Base-by-base conservation (phyloP, 2,888 invertebrate genomes). In the Morinoia aosen region DNA sequence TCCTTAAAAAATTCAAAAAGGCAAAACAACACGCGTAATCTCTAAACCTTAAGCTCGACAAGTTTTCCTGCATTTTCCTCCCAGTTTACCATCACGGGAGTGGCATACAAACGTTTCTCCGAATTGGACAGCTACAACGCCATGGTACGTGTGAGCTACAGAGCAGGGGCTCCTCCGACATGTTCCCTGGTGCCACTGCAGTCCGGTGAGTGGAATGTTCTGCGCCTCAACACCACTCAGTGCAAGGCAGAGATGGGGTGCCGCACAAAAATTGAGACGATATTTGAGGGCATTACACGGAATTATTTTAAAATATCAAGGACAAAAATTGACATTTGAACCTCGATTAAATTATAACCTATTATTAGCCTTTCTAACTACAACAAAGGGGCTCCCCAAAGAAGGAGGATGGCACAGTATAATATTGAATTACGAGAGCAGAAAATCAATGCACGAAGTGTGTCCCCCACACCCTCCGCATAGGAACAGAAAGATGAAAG, bases 91-190 rank as follows among this genome's bases (percentile, higher is more conserved):
- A 57, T 93, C 57, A 57, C n/a, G 11, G 93, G 93, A 19, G 93
- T 93, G 56, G 93, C 93, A 48, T 93, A 57, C 93, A 93, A 93
- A 93, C 93, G 57, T 19, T 93, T 93, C 93, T 14, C 93, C 1
- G 93, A 93, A 33, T 33, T 93, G 93, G 93, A 93, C 93, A 48
- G 48, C 57, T 57, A 57, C 93, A 93, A 57, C 93, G 16, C 5
- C 11, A 93, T 93, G 93, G 93, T 93, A 5, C n/a, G 57, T 0
- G 93, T 93, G 93, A 57, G 4, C n/a, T 93, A 93, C 58, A 19
- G 10, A 19, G 93, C 57, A 7, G 58, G 57, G 11, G 19, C 57
- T 12, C 8, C 48, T 14, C 0, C 48, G 25, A 56, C 33, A 12
- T 93, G 93, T 57, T 33, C 39, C 25, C 33, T 93, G 57, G 93